phyloP scores from a whole-genome alignment of 2,888 invertebrate genomes.

The Ochropleura leucogaster region DNA sequence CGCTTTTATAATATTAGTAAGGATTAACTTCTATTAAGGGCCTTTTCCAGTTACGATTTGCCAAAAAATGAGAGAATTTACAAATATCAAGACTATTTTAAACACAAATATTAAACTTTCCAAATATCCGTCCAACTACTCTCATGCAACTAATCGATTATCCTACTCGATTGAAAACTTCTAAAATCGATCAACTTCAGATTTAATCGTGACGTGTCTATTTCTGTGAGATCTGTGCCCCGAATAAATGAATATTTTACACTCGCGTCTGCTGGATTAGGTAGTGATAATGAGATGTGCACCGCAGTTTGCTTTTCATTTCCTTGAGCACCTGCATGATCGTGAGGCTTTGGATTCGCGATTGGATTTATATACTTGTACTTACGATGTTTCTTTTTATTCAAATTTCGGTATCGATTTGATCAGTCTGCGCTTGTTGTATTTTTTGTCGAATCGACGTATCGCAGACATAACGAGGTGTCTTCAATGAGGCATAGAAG shows the following conservation, averaged over 20 bases:
- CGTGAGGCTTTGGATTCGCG: constrained; percentile 67
- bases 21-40: neutral
- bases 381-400: constrained; percentile 16
- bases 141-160: constrained; percentile 12
- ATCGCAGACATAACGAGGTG: too few relatives aligned
- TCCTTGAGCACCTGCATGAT: constrained; percentile 69
- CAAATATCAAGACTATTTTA: neutral
- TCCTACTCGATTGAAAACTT: constrained; percentile 16
- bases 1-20: too few relatives aligned
- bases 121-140: neutral
- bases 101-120: neutral
- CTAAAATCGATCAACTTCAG: constrained; percentile 31
- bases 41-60: neutral
- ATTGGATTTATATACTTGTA: constrained; percentile 60
- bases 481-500: too few relatives aligned
- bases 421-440: neutral
- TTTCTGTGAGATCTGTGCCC: constrained; percentile 45
- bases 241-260: constrained; percentile 74
- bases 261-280: constrained; percentile 74
- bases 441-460: neutral
- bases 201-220: constrained; percentile 58
- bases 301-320: constrained; percentile 81
- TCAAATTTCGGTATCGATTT: constrained; percentile 1
- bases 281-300: constrained; percentile 76
- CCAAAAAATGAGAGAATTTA: neutral